Percentiles rank a stretch among this genome's conserved stretches.
phyloP scores from a whole-genome alignment of 2,888 invertebrate species.

The Yponomeuta evonymella region DNA sequence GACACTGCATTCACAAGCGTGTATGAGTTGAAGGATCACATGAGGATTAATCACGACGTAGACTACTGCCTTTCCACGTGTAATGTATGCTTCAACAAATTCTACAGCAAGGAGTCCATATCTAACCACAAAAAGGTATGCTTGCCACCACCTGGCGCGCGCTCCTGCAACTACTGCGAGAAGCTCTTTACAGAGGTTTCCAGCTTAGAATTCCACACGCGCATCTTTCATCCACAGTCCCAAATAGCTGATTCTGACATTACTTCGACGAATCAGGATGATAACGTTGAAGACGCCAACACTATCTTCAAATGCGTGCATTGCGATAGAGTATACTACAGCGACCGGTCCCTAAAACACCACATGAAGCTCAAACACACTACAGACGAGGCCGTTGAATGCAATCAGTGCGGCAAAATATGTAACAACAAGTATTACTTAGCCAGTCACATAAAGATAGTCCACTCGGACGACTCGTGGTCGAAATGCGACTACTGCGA shows the following conservation, averaged over 20 bases:
- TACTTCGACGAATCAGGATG: constrained; percentile 40
- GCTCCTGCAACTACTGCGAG: constrained; percentile 51
- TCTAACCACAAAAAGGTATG: constrained; percentile 46
- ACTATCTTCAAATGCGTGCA: constrained; percentile 42
- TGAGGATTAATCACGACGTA: constrained; percentile 43
- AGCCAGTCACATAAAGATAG: constrained; percentile 55
- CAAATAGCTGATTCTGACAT: constrained; percentile 49
- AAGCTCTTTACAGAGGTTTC: constrained; percentile 55
- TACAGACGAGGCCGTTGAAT: constrained; percentile 44
- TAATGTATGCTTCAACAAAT: constrained; percentile 58
- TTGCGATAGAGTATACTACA: constrained; percentile 51
- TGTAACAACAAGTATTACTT: constrained; percentile 60
- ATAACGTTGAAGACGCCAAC: constrained; percentile 23
- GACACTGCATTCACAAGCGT: constrained; percentile 35
- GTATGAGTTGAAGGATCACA: constrained; percentile 52
- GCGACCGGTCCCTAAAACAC: constrained; percentile 54
- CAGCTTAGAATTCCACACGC: constrained; percentile 52
- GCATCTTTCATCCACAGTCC: constrained; percentile 57
- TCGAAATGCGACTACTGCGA: constrained; percentile 60
- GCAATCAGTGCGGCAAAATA: constrained; percentile 47
- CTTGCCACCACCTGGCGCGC: constrained; percentile 44
- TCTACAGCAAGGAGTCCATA: constrained; percentile 47
- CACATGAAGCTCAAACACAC: constrained; percentile 58
- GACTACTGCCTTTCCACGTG: constrained; percentile 49
- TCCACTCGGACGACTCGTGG: constrained; percentile 45